phyloP scores from a whole-genome alignment of 2,888 invertebrate species.

The Dasypolia templi region DNA sequence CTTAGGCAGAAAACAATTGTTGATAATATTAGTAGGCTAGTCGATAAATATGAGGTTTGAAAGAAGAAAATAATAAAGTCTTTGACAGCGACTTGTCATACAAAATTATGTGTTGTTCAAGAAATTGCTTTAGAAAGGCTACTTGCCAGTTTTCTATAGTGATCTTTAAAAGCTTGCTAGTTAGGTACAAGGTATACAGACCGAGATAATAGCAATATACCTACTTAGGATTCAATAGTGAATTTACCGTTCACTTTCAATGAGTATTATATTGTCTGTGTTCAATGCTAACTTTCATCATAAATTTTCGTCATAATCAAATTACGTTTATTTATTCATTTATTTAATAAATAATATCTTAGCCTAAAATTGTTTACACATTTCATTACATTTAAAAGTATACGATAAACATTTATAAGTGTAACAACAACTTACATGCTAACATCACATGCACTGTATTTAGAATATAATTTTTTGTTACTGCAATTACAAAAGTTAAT shows the following conservation, averaged over 20 bases:
- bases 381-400: too few relatives aligned
- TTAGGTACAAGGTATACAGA: not conserved
- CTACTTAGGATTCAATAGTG: not conserved
- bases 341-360: too few relatives aligned
- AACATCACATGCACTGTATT: too few relatives aligned
- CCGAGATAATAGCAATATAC: too few relatives aligned
- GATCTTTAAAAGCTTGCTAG: not conserved
- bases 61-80: conserved; percentile 4
- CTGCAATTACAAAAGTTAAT: too few relatives aligned
- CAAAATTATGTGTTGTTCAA: conserved; percentile 20
- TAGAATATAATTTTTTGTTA: too few relatives aligned
- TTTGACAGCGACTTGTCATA: conserved; percentile 6
- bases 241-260: not conserved
- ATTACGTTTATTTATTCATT: too few relatives aligned
- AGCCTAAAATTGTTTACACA: too few relatives aligned
- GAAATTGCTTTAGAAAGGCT: conserved; percentile 20
- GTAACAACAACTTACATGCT: too few relatives aligned
- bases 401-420: too few relatives aligned
- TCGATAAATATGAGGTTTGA: not conserved
- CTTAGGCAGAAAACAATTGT: conserved; percentile 7
- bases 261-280: too few relatives aligned
- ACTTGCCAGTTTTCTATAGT: not conserved
- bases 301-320: too few relatives aligned
- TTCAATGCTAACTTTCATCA: not conserved
- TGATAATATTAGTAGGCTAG: conserved; percentile 9